phyloP scores from a whole-genome alignment of 2,888 invertebrate species.

The Melanargia galathea region DNA sequence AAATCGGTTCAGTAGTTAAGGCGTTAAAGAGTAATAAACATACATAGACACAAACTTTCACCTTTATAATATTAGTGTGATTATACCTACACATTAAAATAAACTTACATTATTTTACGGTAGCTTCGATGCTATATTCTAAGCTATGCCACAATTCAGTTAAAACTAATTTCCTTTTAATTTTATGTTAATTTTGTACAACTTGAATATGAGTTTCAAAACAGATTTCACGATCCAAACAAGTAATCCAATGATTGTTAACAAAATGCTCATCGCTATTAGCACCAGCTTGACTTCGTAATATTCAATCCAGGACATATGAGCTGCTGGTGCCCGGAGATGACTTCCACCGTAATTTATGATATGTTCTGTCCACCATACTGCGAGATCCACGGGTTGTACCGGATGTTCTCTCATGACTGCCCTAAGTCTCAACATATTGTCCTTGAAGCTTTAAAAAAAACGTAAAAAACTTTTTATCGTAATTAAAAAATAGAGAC shows the following conservation, averaged over 20 bases:
- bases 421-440: constrained; percentile 40
- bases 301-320: constrained; percentile 25
- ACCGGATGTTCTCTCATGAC: constrained; percentile 44
- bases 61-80: no score
- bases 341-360: constrained; percentile 25
- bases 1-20: no score
- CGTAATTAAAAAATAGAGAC: neutral
- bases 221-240: constrained; percentile 2
- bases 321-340: constrained; percentile 16
- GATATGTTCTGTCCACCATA: constrained; percentile 30
- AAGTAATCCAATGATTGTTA: constrained; percentile 8
- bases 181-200: constrained; percentile 18
- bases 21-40: no score
- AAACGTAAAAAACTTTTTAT: neutral
- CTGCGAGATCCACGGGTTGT: constrained; percentile 19
- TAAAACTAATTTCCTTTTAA: constrained; percentile 9
- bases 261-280: neutral
- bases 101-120: no score
- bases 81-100: no score
- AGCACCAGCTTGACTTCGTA: constrained; percentile 26
- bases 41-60: no score
- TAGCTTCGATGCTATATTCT: no score
- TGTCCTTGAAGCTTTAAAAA: constrained; percentile 40
- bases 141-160: no score
- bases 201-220: neutral